phyloP scores from a whole-genome alignment of 1,140 invertebrate species.

The Microvelia longipes region DNA sequence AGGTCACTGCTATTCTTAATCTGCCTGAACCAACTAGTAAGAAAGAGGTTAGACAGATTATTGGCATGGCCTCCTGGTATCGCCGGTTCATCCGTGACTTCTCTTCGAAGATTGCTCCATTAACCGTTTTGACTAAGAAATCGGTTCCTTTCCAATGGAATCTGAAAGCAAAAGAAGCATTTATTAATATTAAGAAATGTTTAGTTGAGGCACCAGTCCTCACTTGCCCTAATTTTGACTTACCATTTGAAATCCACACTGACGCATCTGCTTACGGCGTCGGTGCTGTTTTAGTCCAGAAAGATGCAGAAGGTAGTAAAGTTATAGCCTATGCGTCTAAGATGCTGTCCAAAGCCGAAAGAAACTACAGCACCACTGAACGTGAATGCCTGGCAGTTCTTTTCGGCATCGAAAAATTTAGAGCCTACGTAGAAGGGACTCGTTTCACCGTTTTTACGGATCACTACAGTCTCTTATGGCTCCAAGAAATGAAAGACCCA shows the following conservation, averaged over 20 bases:
- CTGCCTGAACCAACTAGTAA: constrained; percentile 20
- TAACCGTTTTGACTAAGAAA: constrained; percentile 23
- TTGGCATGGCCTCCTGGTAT: constrained; percentile 25
- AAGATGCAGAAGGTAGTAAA: constrained; percentile 15
- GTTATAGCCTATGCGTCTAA: constrained; percentile 32
- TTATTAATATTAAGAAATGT: constrained; percentile 19
- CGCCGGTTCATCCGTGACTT: constrained; percentile 25
- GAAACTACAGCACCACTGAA: constrained; percentile 32
- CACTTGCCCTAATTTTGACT: constrained; percentile 19
- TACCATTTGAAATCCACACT: constrained; percentile 20
- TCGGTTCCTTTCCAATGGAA: constrained; percentile 17
- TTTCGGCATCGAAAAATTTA: constrained; percentile 28
- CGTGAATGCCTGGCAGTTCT: constrained; percentile 31
- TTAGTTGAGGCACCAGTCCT: constrained; percentile 17
- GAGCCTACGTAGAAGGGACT: constrained; percentile 23
- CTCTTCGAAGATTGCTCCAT: constrained; percentile 21
- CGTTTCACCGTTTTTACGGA: constrained; percentile 31
- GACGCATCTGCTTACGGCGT: constrained; percentile 24
- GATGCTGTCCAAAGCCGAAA: constrained; percentile 26
- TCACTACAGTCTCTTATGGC: constrained; percentile 32
- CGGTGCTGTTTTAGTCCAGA: constrained; percentile 24
- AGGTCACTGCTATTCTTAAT: constrained; percentile 22
- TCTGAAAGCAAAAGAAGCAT: constrained; percentile 11
- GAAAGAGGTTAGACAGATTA: constrained; percentile 19
- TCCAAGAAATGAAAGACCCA: constrained; percentile 30